Evolutionary conservation across 2,888 invertebrate species (phyloP), one percentile per base, ranked within the genome.

Genomic region (Agriopis marginaria): DNA sequence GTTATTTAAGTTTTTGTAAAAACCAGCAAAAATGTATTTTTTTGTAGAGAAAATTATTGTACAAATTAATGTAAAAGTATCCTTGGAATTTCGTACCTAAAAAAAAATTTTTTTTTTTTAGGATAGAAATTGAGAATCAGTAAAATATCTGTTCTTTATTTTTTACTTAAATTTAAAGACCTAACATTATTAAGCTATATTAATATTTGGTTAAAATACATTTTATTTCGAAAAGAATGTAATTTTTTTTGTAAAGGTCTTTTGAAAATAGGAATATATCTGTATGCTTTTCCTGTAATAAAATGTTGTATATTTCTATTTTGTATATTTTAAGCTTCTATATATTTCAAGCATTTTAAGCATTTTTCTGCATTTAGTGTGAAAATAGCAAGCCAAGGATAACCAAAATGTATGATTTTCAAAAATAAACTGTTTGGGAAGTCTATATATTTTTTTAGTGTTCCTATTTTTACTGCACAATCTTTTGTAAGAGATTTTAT

Each of bases 401-500:
- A 40, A 45, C 50, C 3, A 32, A 73, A 68, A 68, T 70, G 61
- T 69, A 72, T 75, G 59, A 73, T 69, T 75, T 74, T 66, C 65
- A 66, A 69, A 73, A 74, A 74, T 72, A 74, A 71, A 76, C 53
- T 69, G 51, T 76, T 75, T 71, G 56, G 72, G 63, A 63, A 42
- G 8, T 56, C 55, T 6, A 55, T 14, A 0, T 3, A 14, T 55
- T 5, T 40, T 17, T 56, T 54, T 54, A 10, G 17, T 23, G 17
- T 9, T n/a, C 32, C 14, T 11, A 3, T 10, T 32, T 9, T 23
- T 1, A 5, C 17, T 11, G 0, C 6, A 6, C 1, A 11, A 9
- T 2, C 3, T 23, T 51, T 9, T n/a, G 7, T 17, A 47, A 12
- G 40, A 42, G 8, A 8, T 10, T 42, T 32, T 32, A 32, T 32